phyloP scores from a whole-genome alignment of 2,113 vertebrate genomes.

The Canis aureus region DNA sequence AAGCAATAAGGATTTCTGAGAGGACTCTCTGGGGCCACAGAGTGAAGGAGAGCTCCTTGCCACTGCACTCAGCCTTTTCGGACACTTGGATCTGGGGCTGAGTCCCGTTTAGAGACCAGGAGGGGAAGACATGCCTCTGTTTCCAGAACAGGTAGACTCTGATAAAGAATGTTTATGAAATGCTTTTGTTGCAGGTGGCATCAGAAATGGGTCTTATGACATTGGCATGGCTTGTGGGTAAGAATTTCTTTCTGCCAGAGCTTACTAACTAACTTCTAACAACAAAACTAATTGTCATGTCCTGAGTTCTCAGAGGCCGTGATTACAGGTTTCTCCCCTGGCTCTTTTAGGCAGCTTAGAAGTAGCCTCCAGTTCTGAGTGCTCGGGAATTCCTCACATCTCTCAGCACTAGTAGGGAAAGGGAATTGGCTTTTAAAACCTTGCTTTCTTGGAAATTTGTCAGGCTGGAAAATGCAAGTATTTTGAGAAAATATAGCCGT shows the following conservation, averaged over 20 bases:
- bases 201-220: constrained; percentile 94
- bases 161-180: constrained; percentile 56
- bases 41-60: background rate
- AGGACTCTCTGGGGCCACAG: background rate
- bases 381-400: background rate
- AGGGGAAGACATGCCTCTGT: background rate
- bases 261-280: constrained; percentile 41
- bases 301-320: background rate
- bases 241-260: constrained; percentile 75
- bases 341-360: background rate
- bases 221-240: constrained; percentile 98
- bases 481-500: background rate
- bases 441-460: background rate
- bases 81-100: background rate
- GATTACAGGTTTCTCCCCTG: background rate
- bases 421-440: background rate
- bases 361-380: background rate
- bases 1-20: background rate
- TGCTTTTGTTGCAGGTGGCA: constrained; percentile 92
- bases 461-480: background rate
- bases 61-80: background rate
- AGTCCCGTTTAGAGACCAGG: background rate
- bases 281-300: constrained; percentile 44
- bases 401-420: background rate
- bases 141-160: background rate